These are phyloP conservation scores for Trachymyrmex septentrionalis DNA, from an alignment of 1,140 invertebrate genomes.

Conservation along the genomic window DNA sequence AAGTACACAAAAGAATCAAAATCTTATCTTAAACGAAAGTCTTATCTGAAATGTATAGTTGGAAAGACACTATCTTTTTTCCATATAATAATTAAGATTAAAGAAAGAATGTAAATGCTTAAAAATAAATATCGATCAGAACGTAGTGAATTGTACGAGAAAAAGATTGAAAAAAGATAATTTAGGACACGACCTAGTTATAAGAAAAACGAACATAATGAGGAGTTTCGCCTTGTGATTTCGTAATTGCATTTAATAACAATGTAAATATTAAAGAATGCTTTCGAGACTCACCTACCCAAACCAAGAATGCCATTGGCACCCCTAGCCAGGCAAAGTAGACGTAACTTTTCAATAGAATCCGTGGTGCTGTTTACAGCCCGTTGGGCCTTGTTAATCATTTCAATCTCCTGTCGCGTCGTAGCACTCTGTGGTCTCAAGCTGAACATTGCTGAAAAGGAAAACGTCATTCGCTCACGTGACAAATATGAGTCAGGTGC, in stretches of 20 bases:
- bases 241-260: background rate
- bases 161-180: background rate
- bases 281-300: constrained; percentile 90
- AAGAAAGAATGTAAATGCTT: background rate
- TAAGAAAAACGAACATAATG: background rate
- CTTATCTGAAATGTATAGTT: background rate
- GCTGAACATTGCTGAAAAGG: constrained; percentile 87
- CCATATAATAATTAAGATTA: background rate
- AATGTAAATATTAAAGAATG: background rate
- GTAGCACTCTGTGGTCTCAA: constrained; percentile 92
- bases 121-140: background rate
- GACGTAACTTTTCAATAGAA: constrained; percentile 93
- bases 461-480: constrained; percentile 48
- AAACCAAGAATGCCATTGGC: constrained; percentile 95
- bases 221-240: background rate
- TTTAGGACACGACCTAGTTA: background rate
- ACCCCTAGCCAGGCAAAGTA: constrained; percentile 94
- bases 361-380: constrained; percentile 89
- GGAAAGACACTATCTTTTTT: background rate
- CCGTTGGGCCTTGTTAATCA: constrained; percentile 92
- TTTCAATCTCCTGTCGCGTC: constrained; percentile 92
- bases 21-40: background rate
- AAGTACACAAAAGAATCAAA: background rate
- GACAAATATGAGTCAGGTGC: constrained; percentile 51
- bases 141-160: background rate